A percentile compares a stretch with the other conserved stretches of the same genome.
Evolutionary conservation across 37 sponge, comb jelly and placozoan species (phyloP).

Genomic region (Ianthella basta): DNA sequence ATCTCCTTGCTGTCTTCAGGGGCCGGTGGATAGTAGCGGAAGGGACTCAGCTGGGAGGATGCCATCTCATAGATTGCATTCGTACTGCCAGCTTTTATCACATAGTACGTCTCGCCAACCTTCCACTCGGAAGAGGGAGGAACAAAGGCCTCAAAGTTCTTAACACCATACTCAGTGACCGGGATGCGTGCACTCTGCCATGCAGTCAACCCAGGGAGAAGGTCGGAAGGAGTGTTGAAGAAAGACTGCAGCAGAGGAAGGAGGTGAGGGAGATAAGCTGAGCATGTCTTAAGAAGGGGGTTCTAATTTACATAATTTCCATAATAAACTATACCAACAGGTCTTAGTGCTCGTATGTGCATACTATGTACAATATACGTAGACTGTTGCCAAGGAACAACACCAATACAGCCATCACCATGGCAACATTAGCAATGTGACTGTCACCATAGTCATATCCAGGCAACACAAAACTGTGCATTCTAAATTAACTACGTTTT

Average conservation of each 20-base stretch:
- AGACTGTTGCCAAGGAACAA: too few relatives aligned
- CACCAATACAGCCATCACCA: too few relatives aligned
- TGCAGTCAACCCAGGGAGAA: slow-evolving; percentile 59
- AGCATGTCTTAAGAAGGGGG: background rate
- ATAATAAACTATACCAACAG: background rate
- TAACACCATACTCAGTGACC: slow-evolving; percentile 51
- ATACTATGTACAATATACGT: too few relatives aligned
- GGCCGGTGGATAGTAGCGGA: slow-evolving; percentile 62
- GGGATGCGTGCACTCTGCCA: slow-evolving; percentile 59
- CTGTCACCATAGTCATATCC: too few relatives aligned
- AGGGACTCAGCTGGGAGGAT: slow-evolving; percentile 30
- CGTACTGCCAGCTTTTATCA: slow-evolving; percentile 32
- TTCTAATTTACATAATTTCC: background rate
- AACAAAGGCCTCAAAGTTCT: slow-evolving; percentile 69
- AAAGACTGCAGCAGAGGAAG: slow-evolving; percentile 4
- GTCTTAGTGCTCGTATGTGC: too few relatives aligned
- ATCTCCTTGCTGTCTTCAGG: slow-evolving; percentile 46
- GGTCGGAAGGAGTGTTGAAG: slow-evolving; percentile 37
- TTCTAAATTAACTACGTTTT: too few relatives aligned
- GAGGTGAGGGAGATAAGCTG: background rate
- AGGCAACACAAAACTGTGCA: too few relatives aligned
- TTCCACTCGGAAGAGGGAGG: slow-evolving; percentile 42
- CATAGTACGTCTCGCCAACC: slow-evolving; percentile 62
- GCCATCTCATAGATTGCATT: background rate
- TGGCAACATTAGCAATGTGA: too few relatives aligned